Evolutionary conservation across 2,797 vertebrate genomes (phyloP), one percentile per base, ranked within the genome.

Genomic region (Eleutherodactylus coqui): DNA sequence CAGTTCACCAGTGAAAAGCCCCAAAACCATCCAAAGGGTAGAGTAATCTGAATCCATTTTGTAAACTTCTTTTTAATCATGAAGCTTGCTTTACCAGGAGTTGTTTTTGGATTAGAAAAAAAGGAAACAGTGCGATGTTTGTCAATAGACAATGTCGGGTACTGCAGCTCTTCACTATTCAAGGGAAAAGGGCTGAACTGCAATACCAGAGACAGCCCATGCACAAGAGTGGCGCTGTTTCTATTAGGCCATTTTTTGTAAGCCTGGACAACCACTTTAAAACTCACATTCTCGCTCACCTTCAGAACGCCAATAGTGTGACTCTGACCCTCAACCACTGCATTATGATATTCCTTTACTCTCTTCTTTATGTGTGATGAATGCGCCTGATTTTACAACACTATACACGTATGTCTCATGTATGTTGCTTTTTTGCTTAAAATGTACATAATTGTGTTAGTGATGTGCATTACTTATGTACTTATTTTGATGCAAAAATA

Each of bases 11-110:
- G 84, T 95, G 96, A 96, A 95, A 96, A 95, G 95, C 92, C 96
- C 93, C 91, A 92, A 90, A 92, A 78, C 88, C 91, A 91, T 93
- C 81, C 93, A 95, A 94, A 96, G 97, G 98, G 98, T 99, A 99
- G 93, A 97, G 91, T 94, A 93, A 75, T 51, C 27, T 53, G 45
- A 55, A 58, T 72, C 53, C 27, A 70, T 64, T 67, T 53, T 85
- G 9, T 38, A 29, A 38, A 38, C 51, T 38, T 77, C n/a, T 55
- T 55, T 2, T n/a, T n/a, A n/a, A n/a, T 38, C 10, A 14, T 36
- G 32, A 38, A 77, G 3, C 32, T 38, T 43, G 14, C 24, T 16
- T 38, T 32, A 53, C 9, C 34, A 11, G 29, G 17, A 6, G 10
- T 21, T 36, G 7, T 14, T 10, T n/a, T 41, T 13, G 67, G 36